Conservation (phyloP, 1,140 invertebrate species). For the Tetramorium parvispinum region DNA sequence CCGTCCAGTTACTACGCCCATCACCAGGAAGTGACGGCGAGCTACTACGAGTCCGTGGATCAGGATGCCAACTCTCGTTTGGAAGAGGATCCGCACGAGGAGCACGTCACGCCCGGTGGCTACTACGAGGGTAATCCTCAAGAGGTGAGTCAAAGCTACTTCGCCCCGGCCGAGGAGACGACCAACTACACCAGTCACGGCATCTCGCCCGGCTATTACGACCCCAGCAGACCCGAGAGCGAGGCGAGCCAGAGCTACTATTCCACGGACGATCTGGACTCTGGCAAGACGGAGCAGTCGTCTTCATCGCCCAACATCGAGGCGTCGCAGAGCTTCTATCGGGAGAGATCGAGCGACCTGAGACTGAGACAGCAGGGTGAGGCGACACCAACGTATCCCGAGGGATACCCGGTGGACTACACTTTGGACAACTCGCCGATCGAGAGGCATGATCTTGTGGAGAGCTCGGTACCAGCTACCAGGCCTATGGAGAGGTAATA, state of each 20-base stretch:
- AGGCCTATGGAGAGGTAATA: constrained; percentile 83
- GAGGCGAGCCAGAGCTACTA: constrained; percentile 84
- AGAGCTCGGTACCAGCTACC: constrained; percentile 81
- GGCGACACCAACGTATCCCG: constrained; percentile 81
- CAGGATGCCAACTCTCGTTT: constrained; percentile 77
- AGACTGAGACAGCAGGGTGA: constrained; percentile 79
- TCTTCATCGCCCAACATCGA: constrained; percentile 78
- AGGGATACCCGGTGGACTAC: constrained; percentile 82
- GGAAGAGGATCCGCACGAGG: constrained; percentile 77
- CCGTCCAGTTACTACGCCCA: constrained; percentile 81
- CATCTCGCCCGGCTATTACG: constrained; percentile 81
- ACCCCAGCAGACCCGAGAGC: constrained; percentile 76
- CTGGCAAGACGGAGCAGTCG: constrained; percentile 65
- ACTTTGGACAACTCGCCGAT: constrained; percentile 81
- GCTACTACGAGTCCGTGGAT: constrained; percentile 77
- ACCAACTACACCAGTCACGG: constrained; percentile 80
- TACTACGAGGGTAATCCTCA: constrained; percentile 79
- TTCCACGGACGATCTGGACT: constrained; percentile 76
- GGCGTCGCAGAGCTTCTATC: constrained; percentile 83
- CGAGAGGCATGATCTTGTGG: constrained; percentile 84
- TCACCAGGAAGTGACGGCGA: constrained; percentile 80
- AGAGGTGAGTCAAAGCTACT: constrained; percentile 83
- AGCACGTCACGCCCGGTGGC: constrained; percentile 78
- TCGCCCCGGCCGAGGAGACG: constrained; percentile 78
- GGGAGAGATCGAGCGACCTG: constrained; percentile 75